Percentiles rank a stretch among this genome's conserved stretches.
These are phyloP conservation scores for Tipula helvola DNA, from an alignment of 2,888 invertebrate genomes.

Conservation along the genomic window DNA sequence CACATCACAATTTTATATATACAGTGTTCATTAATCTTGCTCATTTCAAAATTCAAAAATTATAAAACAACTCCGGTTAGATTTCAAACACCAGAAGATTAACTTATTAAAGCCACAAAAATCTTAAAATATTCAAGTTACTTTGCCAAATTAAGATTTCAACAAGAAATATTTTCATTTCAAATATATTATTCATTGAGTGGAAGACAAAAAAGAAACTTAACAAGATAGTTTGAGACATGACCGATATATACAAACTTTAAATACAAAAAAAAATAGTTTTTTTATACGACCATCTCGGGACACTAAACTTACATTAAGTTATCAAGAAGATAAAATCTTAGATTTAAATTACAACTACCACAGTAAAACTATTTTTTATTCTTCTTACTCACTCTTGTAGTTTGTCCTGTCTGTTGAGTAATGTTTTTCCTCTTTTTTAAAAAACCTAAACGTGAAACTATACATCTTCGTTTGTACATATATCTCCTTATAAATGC, in stretches of 20 bases:
- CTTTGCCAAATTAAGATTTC: neutral
- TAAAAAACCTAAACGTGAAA: neutral
- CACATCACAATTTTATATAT: neutral
- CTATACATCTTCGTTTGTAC: neutral
- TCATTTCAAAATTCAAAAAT: neutral
- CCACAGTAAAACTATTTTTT: neutral
- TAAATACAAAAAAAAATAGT: neutral
- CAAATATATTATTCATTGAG: neutral
- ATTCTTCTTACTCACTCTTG: neutral
- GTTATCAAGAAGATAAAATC: conserved; percentile 9
- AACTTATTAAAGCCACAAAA: neutral
- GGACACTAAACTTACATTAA: conserved; percentile 10
- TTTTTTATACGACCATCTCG: conserved; percentile 11
- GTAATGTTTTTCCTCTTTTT: neutral
- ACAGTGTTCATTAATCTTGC: neutral
- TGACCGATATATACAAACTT: conserved; percentile 10
- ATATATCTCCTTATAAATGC: neutral
- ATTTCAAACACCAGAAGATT: neutral
- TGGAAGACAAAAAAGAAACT: neutral
- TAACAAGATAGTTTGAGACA: conserved; percentile 8
- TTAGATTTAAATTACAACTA: conserved; percentile 5
- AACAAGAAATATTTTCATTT: neutral
- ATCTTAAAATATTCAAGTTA: neutral
- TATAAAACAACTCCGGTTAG: neutral
- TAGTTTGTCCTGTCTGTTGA: neutral